These are phyloP conservation scores for Actinostola sp. DNA, from an alignment of 92 coral and sea anemone genomes.

Conservation along the genomic window DNA sequence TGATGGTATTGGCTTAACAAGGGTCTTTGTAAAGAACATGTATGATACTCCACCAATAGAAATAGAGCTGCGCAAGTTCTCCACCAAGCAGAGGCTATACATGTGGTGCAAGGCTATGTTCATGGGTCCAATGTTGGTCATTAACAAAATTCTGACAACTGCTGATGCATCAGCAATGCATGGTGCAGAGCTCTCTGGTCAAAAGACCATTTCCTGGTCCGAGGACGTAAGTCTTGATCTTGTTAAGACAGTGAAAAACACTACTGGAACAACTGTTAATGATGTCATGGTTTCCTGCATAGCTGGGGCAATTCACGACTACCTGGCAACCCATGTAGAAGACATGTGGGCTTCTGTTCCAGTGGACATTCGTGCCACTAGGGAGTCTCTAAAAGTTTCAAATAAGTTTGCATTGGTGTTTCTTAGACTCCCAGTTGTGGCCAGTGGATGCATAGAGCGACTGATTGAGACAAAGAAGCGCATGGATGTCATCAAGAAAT, in stretches of 20 bases:
- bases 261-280: conserved; percentile 88
- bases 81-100: conserved; percentile 81
- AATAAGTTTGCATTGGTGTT: conserved; percentile 94
- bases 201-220: conserved; percentile 89
- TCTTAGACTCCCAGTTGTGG: conserved; percentile 83
- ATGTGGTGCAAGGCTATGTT: conserved; percentile 96
- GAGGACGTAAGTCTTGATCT: conserved; percentile 73
- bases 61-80: conserved; percentile 80
- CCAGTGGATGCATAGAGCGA: conserved; percentile 67
- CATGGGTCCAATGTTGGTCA: conserved; percentile 74
- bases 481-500: conserved; percentile 90
- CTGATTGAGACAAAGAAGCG: conserved; percentile 85
- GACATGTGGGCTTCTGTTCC: conserved; percentile 98
- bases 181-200: conserved; percentile 84
- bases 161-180: conserved; percentile 81
- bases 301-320: conserved; percentile 85
- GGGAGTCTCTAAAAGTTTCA: conserved; percentile 72
- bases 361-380: conserved; percentile 83
- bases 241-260: conserved; percentile 81
- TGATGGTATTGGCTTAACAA: conserved; percentile 91
- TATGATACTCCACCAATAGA: conserved; percentile 83
- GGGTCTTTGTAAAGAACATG: conserved; percentile 83
- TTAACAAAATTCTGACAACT: conserved; percentile 65
- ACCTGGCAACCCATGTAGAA: conserved; percentile 60
- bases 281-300: conserved; percentile 97